Evolutionary conservation across 2,888 invertebrate species (phyloP).

Genomic region (Pammene aurita): DNA sequence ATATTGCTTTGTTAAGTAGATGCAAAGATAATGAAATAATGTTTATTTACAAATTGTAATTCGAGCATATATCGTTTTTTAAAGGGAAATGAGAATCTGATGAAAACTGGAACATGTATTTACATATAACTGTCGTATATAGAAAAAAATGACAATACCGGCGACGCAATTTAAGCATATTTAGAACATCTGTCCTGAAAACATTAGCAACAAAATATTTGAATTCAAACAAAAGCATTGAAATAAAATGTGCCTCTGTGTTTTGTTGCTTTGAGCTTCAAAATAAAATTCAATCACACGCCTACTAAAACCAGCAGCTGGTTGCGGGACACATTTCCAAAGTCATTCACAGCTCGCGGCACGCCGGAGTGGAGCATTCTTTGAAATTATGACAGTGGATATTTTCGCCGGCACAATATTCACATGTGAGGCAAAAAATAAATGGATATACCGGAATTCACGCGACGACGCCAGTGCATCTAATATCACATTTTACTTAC

Average conservation of each 20-base stretch:
- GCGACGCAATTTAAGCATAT: no score
- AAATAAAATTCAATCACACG: constrained; percentile 17
- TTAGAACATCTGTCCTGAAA: not conserved
- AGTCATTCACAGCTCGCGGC: constrained; percentile 45
- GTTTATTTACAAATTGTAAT: no score
- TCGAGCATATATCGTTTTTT: no score
- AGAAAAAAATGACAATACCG: no score
- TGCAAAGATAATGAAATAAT: no score
- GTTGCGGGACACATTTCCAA: constrained; percentile 10
- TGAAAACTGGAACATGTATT: no score
- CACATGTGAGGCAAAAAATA: constrained; percentile 66
- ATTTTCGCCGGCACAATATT: constrained; percentile 49
- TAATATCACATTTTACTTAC: constrained; percentile 78
- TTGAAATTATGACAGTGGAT: constrained; percentile 20
- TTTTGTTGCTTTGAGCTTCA: not conserved
- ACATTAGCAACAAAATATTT: not conserved
- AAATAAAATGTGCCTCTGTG: not conserved
- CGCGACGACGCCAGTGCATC: constrained; percentile 55
- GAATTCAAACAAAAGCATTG: not conserved
- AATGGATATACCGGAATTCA: constrained; percentile 40
- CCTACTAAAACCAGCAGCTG: constrained; percentile 11
- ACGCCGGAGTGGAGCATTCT: constrained; percentile 13
- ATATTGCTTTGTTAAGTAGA: no score
- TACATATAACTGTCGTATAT: no score
- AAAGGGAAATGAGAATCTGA: no score